These are phyloP conservation scores for Epinephelus lanceolatus DNA, from an alignment of 2,113 vertebrate species.

Conservation along the genomic window DNA sequence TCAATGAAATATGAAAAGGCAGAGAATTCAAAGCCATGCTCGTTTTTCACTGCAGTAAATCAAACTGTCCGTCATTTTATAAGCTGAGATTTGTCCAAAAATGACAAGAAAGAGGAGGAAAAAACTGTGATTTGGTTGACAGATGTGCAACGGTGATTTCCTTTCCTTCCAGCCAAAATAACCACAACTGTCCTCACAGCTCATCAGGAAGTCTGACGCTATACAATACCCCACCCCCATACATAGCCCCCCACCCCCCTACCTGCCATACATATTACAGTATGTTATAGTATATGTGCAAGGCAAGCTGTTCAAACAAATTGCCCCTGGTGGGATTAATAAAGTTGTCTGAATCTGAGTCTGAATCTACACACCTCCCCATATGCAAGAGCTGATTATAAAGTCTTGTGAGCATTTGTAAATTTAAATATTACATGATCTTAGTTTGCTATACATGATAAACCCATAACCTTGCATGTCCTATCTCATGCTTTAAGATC, in stretches of 20 bases:
- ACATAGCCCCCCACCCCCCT: no score
- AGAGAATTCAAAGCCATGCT: conserved; percentile 48
- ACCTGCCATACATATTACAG: no score
- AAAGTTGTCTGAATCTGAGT: no score
- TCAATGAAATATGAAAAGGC: conserved; percentile 58
- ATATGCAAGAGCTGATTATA: background rate
- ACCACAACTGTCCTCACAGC: conserved; percentile 52
- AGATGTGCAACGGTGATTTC: conserved; percentile 70
- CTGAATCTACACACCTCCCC: no score
- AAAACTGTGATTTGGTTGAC: conserved; percentile 57
- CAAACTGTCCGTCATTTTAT: conserved; percentile 66
- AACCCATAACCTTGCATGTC: background rate
- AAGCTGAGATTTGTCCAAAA: conserved; percentile 65
- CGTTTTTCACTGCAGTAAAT: conserved; percentile 68
- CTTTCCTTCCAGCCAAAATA: conserved; percentile 53
- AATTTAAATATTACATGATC: background rate
- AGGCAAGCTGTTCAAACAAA: no score
- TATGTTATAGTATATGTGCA: no score
- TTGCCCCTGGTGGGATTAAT: no score
- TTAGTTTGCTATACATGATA: background rate
- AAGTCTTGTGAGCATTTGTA: background rate
- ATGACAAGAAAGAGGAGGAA: conserved; percentile 33
- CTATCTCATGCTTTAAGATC: background rate
- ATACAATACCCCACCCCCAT: background rate
- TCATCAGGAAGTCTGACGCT: conserved; percentile 34